Conservation (phyloP, 2,888 invertebrate genomes). For the Periphyllus acericola region DNA sequence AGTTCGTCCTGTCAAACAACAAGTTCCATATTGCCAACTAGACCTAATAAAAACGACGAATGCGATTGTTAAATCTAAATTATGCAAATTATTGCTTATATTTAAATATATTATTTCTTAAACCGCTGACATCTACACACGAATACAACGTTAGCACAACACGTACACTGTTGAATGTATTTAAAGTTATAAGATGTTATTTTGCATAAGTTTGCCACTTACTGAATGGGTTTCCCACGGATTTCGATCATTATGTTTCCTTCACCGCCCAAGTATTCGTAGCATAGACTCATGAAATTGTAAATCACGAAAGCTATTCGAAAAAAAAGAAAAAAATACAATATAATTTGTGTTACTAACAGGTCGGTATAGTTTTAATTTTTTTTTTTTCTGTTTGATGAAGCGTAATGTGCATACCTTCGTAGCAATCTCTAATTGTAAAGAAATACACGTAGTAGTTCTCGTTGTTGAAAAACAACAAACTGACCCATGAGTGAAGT, state of each 20-base stretch:
- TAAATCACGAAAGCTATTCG: constrained; percentile 97
- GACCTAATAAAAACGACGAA: constrained; percentile 72
- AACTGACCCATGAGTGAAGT: constrained; percentile 97
- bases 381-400: constrained; percentile 1
- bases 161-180: neutral
- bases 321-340: constrained; percentile 62
- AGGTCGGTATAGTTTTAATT: neutral
- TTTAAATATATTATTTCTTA: neutral
- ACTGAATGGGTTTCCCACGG: constrained; percentile 93
- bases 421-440: constrained; percentile 98
- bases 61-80: constrained; percentile 12
- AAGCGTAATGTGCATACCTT: constrained; percentile 74
- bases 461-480: constrained; percentile 97
- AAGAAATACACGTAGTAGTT: constrained; percentile 99
- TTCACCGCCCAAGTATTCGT: constrained; percentile 99
- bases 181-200: neutral
- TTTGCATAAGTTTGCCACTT: constrained; percentile 59
- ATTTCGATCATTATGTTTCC: constrained; percentile 99
- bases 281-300: constrained; percentile 98
- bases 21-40: constrained; percentile 94
- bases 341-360: neutral
- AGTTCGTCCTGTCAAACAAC: constrained; percentile 94
- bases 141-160: neutral
- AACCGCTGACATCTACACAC: neutral
- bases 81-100: neutral